phyloP scores from a whole-genome alignment of 1,140 invertebrate species.

The Drosophila kurseongensis region DNA sequence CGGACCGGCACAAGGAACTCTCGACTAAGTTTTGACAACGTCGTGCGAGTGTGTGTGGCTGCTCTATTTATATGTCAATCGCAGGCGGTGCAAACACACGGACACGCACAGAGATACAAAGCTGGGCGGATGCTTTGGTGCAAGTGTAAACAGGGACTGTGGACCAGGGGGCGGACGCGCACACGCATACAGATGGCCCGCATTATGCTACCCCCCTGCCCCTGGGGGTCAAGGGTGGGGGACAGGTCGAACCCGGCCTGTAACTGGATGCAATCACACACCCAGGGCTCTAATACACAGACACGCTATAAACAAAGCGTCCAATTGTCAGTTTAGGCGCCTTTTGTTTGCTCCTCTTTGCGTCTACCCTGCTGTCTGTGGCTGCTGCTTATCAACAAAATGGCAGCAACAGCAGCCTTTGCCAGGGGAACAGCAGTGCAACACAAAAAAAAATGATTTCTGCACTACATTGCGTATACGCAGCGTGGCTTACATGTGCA shows the following conservation, averaged over 20 bases:
- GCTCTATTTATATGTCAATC: conserved; percentile 67
- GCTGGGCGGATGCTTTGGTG: conserved; percentile 30
- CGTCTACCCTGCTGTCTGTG: conserved; percentile 3
- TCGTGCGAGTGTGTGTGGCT: conserved; percentile 19
- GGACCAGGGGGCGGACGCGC: conserved; percentile 19
- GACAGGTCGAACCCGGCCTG: conserved; percentile 15
- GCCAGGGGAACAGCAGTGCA: background rate
- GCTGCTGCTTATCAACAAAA: conserved; percentile 68
- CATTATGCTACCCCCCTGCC: conserved; percentile 50
- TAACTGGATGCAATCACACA: conserved; percentile 67
- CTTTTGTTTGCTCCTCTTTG: conserved; percentile 52
- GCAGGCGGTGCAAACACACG: conserved; percentile 50
- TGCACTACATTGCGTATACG: conserved; percentile 61
- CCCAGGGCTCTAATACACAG: conserved; percentile 45
- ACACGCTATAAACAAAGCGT: conserved; percentile 64
- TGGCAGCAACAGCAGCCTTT: conserved; percentile 33
- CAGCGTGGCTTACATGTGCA: conserved; percentile 37
- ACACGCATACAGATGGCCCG: conserved; percentile 80
- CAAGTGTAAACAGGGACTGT: conserved; percentile 64
- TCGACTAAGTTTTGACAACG: conserved; percentile 49
- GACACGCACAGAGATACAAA: conserved; percentile 19
- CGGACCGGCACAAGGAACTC: conserved; percentile 21
- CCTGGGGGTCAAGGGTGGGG: background rate
- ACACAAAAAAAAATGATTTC: conserved; percentile 14
- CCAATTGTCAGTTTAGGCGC: conserved; percentile 71